A percentile compares a stretch with the other conserved stretches of the same genome.
Evolutionary conservation across 2,888 invertebrate species (phyloP).

Genomic region (Venustoraphidia nigricollis): DNA sequence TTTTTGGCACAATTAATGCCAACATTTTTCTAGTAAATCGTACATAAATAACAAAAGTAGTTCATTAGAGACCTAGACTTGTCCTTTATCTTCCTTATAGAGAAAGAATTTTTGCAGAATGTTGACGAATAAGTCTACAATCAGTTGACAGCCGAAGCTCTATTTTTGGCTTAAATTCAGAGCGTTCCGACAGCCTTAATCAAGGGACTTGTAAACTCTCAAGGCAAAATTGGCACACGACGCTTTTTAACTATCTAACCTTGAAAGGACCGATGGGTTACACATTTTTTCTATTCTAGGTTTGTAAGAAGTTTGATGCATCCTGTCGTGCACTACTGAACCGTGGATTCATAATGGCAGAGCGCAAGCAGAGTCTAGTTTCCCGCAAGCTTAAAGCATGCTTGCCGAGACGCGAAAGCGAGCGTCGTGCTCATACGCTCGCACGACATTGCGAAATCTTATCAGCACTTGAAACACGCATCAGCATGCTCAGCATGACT

Average conservation of each 20-base stretch:
- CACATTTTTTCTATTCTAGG: slow-evolving; percentile 34
- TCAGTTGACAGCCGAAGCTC: too few relatives aligned
- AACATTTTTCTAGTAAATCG: too few relatives aligned
- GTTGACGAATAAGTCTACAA: too few relatives aligned
- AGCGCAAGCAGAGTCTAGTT: slow-evolving; percentile 57
- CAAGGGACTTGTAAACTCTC: too few relatives aligned
- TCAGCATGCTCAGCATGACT: slow-evolving; percentile 87
- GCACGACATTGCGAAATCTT: slow-evolving; percentile 82
- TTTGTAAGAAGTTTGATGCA: slow-evolving; percentile 60
- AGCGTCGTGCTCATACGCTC: slow-evolving; percentile 68
- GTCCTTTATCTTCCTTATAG: too few relatives aligned
- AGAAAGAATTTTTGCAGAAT: too few relatives aligned
- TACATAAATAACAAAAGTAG: too few relatives aligned
- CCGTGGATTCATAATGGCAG: slow-evolving; percentile 66
- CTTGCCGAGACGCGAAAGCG: slow-evolving; percentile 77
- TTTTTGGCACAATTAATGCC: too few relatives aligned
- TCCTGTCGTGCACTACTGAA: slow-evolving; percentile 63
- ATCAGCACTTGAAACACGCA: slow-evolving; percentile 77
- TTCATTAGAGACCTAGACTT: too few relatives aligned
- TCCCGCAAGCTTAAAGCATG: slow-evolving; percentile 66
- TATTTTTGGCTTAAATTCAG: too few relatives aligned
- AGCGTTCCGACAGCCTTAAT: too few relatives aligned
- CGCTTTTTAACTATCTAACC: neutral
- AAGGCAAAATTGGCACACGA: neutral
- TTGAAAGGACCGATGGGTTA: neutral